Conservation (phyloP, 2,113 vertebrate genomes). For the Desmodus rotundus region DNA sequence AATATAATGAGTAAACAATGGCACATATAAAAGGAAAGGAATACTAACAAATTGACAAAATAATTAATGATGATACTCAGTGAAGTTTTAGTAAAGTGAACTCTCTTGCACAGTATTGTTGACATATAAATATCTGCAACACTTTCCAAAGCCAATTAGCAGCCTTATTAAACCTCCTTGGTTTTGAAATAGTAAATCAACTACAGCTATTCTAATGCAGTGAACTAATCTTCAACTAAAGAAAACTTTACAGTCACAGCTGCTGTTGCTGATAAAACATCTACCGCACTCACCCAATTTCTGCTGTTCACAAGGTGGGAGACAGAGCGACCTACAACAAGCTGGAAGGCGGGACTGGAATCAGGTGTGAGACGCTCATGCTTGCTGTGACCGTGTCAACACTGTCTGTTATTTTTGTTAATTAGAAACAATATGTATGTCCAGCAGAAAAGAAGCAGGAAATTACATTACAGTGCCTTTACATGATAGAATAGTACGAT, state of each 20-base stretch:
- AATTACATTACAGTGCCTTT: neutral
- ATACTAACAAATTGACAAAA: neutral
- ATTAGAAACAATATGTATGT: neutral
- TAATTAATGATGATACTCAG: neutral
- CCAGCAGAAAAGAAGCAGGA: neutral
- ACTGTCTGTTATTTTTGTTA: neutral
- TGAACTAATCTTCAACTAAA: neutral
- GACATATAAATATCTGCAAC: neutral
- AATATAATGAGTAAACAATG: neutral
- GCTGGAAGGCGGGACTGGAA: neutral
- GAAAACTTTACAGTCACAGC: neutral
- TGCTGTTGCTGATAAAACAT: neutral
- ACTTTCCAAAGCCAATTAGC: neutral
- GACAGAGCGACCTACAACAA: accelerated
- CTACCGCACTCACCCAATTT: neutral
- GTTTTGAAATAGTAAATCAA: neutral
- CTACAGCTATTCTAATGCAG: neutral
- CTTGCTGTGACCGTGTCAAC: neutral
- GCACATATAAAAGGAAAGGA: neutral
- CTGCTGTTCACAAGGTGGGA: neutral
- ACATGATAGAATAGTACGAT: neutral
- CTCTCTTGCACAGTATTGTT: neutral
- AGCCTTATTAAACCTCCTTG: neutral
- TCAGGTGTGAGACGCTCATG: accelerated
- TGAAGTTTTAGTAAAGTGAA: neutral